Percentiles rank a stretch among this genome's conserved stretches.
Conservation (phyloP, 1,140 invertebrate genomes). For the Temnothorax curvispinosus region DNA sequence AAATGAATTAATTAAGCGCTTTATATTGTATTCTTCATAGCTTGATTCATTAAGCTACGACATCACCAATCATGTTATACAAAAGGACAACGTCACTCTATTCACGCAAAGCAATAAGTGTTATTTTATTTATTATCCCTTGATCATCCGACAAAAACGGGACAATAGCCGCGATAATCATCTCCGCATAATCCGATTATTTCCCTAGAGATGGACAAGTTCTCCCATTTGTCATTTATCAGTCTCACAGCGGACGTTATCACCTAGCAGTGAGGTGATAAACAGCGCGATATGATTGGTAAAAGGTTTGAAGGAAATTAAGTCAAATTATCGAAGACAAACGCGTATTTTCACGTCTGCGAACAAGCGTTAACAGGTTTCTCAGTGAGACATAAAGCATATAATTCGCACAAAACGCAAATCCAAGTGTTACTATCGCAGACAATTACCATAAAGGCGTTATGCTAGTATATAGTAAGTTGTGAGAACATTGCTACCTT, state of each 20-base stretch:
- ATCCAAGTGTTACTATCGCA: slow-evolving; percentile 18
- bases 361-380: background rate
- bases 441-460: slow-evolving; percentile 3
- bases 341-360: background rate
- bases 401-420: background rate
- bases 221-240: slow-evolving; percentile 37
- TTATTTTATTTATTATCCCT: slow-evolving; percentile 37
- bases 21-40: background rate
- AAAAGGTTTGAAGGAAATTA: slow-evolving; percentile 21
- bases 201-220: slow-evolving; percentile 31
- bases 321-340: slow-evolving; percentile 13
- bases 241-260: background rate
- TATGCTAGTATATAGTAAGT: slow-evolving; percentile 43
- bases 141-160: slow-evolving; percentile 11
- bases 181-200: slow-evolving; percentile 52
- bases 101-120: slow-evolving; percentile 1
- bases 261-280: background rate
- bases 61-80: background rate
- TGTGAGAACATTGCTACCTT: slow-evolving; percentile 62
- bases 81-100: slow-evolving; percentile 9
- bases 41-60: slow-evolving; percentile 7
- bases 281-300: slow-evolving; percentile 14
- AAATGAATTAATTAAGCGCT: background rate
- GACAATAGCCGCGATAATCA: slow-evolving; percentile 37
- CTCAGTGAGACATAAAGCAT: background rate